Percentiles rank a stretch among this genome's conserved stretches.
phyloP scores from a whole-genome alignment of 2,113 vertebrate species.

The Aramus guarauna region DNA sequence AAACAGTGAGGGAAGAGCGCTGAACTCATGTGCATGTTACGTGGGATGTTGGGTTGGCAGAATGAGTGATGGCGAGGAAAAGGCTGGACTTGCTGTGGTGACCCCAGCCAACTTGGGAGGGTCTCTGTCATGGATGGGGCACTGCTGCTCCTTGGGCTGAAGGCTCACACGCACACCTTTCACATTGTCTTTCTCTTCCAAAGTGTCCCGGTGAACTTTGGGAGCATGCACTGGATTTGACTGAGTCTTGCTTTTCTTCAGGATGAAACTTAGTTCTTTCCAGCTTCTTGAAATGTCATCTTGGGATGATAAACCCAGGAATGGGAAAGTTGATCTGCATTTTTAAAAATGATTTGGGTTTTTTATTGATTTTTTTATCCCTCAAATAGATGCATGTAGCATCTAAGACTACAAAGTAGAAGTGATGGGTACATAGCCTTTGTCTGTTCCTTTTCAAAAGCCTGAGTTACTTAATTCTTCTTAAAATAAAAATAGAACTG shows the following conservation, averaged over 20 bases:
- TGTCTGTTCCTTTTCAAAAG: conserved; percentile 15
- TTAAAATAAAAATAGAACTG: conserved; percentile 21
- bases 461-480: neutral
- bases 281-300: neutral
- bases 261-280: neutral
- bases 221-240: neutral
- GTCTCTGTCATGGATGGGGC: neutral
- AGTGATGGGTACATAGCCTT: neutral
- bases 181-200: neutral
- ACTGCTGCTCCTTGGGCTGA: neutral
- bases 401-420: neutral
- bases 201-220: neutral
- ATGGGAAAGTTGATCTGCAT: neutral
- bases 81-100: neutral
- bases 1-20: neutral
- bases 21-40: neutral
- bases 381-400: neutral
- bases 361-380: neutral
- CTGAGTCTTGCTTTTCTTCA: neutral
- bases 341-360: neutral
- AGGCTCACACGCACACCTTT: neutral
- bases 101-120: rapidly evolving
- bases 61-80: neutral
- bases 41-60: neutral
- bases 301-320: neutral